phyloP scores from a whole-genome alignment of 2,888 invertebrate genomes.

The Cyclophora albipunctata region DNA sequence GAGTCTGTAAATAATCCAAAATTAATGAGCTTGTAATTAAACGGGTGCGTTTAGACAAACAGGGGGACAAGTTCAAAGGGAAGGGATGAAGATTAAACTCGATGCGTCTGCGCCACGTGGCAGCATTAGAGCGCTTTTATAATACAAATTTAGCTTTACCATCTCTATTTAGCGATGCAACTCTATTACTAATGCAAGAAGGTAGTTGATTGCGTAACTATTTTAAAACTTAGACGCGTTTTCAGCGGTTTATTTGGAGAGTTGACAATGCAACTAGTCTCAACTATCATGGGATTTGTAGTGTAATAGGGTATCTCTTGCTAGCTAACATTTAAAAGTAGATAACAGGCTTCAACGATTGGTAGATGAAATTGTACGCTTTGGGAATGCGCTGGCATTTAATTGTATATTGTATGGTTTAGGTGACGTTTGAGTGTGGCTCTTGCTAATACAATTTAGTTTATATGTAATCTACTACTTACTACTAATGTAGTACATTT shows the following conservation, averaged over 20 bases:
- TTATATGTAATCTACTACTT: too few species aligned
- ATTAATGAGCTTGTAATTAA: slow-evolving; percentile 71
- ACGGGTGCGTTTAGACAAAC: slow-evolving; percentile 65
- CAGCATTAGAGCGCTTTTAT: slow-evolving; percentile 46
- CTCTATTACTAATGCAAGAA: slow-evolving; percentile 13
- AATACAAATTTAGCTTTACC: slow-evolving; percentile 22
- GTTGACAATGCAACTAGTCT: slow-evolving; percentile 67
- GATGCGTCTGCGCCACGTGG: slow-evolving; percentile 69
- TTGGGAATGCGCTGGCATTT: too few species aligned
- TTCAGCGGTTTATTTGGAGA: slow-evolving; percentile 31
- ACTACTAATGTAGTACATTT: too few species aligned
- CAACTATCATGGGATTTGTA: slow-evolving; percentile 68
- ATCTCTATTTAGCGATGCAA: not conserved
- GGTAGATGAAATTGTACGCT: slow-evolving; percentile 23
- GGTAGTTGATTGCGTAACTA: slow-evolving; percentile 16
- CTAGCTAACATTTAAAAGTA: slow-evolving; percentile 45
- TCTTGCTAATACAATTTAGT: too few species aligned
- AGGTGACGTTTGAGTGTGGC: too few species aligned
- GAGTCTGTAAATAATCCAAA: slow-evolving; percentile 61
- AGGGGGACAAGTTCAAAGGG: slow-evolving; percentile 63
- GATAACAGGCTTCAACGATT: slow-evolving; percentile 43
- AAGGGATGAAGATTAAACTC: slow-evolving; percentile 61
- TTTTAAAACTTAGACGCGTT: slow-evolving; percentile 5
- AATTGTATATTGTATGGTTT: too few species aligned
- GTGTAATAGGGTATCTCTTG: slow-evolving; percentile 57